Conservation (phyloP, 2,888 invertebrate species). For the Hyposoter dolosus region DNA sequence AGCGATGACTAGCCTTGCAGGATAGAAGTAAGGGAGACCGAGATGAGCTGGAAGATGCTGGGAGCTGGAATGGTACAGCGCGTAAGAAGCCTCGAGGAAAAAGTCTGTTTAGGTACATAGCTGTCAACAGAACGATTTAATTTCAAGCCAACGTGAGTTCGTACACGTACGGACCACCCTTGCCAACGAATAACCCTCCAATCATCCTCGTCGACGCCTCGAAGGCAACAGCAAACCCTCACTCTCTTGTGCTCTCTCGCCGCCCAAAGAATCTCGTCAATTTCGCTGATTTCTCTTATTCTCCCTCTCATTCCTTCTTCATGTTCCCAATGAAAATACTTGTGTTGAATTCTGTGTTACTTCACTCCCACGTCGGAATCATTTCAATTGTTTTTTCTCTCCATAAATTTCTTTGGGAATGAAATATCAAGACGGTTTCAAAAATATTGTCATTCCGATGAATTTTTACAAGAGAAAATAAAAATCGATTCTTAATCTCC, state of each 20-base stretch:
- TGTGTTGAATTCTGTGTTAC: conserved; percentile 39
- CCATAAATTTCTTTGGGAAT: background rate
- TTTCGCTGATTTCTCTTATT: conserved; percentile 37
- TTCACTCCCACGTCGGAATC: conserved; percentile 31
- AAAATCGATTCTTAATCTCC: background rate
- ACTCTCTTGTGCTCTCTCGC: conserved; percentile 19
- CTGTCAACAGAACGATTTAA: conserved; percentile 64
- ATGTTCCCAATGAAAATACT: conserved; percentile 29
- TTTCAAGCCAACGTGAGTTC: conserved; percentile 47
- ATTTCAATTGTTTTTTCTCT: conserved; percentile 37
- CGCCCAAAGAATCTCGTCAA: conserved; percentile 60
- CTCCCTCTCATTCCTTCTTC: conserved; percentile 3
- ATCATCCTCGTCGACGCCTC: conserved; percentile 56
- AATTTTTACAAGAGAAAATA: background rate
- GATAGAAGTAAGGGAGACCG: conserved; percentile 1
- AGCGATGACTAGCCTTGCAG: conserved; percentile 13
- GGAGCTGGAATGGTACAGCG: conserved; percentile 25
- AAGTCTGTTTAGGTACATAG: conserved; percentile 55
- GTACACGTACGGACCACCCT: conserved; percentile 51
- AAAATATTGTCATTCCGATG: background rate
- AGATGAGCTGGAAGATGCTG: conserved; percentile 3
- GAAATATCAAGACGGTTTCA: background rate
- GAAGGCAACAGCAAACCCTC: conserved; percentile 27
- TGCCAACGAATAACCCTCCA: conserved; percentile 58
- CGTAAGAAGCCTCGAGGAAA: conserved; percentile 47